These are phyloP conservation scores for Pleuronectes platessa DNA, from an alignment of 2,113 vertebrate species.

Conservation along the genomic window DNA sequence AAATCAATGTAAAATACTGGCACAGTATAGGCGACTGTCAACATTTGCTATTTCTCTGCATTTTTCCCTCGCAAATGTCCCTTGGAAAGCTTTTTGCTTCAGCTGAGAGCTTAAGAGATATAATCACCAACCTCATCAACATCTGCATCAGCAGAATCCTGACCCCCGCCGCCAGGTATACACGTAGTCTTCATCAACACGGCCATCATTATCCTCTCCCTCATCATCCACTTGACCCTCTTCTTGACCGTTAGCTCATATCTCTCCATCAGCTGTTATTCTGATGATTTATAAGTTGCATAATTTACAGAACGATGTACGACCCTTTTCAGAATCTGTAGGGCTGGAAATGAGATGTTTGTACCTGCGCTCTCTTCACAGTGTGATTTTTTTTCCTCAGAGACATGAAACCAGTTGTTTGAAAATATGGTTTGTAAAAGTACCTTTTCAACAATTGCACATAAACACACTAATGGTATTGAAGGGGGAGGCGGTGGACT, in stretches of 20 bases:
- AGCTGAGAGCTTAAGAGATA: conserved; percentile 43
- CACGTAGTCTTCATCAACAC: conserved; percentile 37
- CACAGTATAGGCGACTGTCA: background rate
- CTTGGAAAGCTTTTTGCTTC: conserved; percentile 23
- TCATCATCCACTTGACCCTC: conserved; percentile 67
- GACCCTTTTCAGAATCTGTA: background rate
- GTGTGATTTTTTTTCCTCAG: background rate
- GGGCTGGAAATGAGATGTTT: conserved; percentile 25
- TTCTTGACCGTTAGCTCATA: conserved; percentile 52
- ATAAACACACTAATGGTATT: background rate
- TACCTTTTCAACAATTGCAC: background rate
- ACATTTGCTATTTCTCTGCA: conserved; percentile 4
- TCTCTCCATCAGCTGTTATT: conserved; percentile 45
- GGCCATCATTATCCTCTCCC: conserved; percentile 59
- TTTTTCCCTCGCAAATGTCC: conserved; percentile 33
- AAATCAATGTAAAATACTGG: background rate
- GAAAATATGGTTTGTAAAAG: background rate
- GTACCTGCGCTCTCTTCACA: background rate
- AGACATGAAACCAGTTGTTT: background rate
- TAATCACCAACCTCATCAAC: conserved; percentile 56
- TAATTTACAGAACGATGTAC: conserved; percentile 30
- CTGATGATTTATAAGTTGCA: conserved; percentile 37
- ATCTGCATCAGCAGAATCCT: conserved; percentile 50
- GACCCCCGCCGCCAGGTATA: conserved; percentile 40
- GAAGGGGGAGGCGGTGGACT: too few species aligned